A percentile compares a stretch with the other conserved stretches of the same genome.
These are phyloP conservation scores for Diplodus sargus DNA, from an alignment of 2,797 vertebrate species.

Conservation along the genomic window DNA sequence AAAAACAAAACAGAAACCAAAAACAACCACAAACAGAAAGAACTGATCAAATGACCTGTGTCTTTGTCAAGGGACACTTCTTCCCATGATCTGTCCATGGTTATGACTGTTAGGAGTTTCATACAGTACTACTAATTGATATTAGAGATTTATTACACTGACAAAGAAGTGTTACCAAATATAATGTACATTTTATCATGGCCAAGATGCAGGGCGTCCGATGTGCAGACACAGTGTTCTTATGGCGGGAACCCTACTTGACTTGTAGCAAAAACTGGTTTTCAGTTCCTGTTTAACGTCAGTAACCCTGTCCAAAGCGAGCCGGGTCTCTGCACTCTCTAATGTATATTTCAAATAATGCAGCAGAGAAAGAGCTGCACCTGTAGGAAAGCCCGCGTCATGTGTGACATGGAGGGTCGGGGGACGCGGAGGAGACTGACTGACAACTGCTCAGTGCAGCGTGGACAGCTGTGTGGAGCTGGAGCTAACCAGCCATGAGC, in stretches of 20 bases:
- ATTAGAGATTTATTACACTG: not conserved
- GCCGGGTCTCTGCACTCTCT: not conserved
- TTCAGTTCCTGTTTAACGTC: not conserved
- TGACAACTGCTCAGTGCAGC: not conserved
- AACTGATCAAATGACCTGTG: not conserved
- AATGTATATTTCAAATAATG: not conserved
- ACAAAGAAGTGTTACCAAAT: not conserved
- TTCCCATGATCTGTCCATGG: not conserved
- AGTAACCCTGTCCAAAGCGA: not conserved
- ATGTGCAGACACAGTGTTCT: not conserved
- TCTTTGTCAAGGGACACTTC: not conserved
- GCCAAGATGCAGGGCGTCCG: not conserved
- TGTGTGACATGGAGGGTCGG: slow-evolving; percentile 1
- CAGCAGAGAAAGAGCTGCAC: not conserved
- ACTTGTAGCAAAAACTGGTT: not conserved
- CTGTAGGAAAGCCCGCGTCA: not conserved
- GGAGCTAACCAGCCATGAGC: not conserved
- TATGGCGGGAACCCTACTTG: not conserved
- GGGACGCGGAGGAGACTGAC: not conserved
- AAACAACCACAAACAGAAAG: not conserved
- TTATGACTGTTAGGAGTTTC: not conserved
- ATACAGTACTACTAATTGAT: not conserved
- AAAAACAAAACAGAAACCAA: not conserved
- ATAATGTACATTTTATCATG: not conserved
- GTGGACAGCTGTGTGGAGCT: not conserved